Evolutionary conservation across 2,888 invertebrate species (phyloP).

Genomic region (Oscheius sp.): DNA sequence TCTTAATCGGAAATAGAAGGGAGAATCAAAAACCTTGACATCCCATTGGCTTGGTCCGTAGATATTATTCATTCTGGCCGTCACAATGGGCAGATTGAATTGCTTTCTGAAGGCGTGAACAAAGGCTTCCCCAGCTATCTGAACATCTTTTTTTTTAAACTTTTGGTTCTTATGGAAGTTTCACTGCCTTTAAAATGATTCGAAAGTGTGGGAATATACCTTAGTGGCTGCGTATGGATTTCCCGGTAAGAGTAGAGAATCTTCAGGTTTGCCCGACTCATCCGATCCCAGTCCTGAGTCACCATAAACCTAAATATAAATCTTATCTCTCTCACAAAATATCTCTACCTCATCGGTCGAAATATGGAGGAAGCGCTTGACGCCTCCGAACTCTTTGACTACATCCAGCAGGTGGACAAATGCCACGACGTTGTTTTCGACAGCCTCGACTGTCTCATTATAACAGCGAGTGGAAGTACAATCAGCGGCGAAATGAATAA

Average conservation of each 20-base stretch:
- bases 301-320: constrained; percentile 60
- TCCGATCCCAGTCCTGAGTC: constrained; percentile 65
- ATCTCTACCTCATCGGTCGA: constrained; percentile 63
- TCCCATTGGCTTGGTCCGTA: constrained; percentile 70
- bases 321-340: not conserved
- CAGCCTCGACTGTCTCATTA: constrained; percentile 61
- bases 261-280: constrained; percentile 60
- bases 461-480: constrained; percentile 69
- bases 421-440: constrained; percentile 67
- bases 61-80: constrained; percentile 68
- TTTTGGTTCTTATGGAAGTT: not conserved
- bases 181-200: too few species aligned
- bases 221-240: constrained; percentile 69
- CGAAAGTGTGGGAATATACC: constrained; percentile 23
- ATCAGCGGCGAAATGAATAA: constrained; percentile 69
- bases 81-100: constrained; percentile 62
- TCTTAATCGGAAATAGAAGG: not conserved
- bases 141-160: not conserved
- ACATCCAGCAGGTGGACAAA: constrained; percentile 66
- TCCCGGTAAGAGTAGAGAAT: constrained; percentile 59
- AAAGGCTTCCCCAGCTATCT: constrained; percentile 66
- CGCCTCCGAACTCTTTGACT: constrained; percentile 57
- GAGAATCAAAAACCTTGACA: constrained; percentile 65
- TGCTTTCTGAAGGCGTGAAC: constrained; percentile 57
- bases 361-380: constrained; percentile 65